Percentiles rank a stretch among this genome's conserved stretches.
Evolutionary conservation across 2,113 vertebrate species (phyloP).

Genomic region (Caloenas nicobarica): DNA sequence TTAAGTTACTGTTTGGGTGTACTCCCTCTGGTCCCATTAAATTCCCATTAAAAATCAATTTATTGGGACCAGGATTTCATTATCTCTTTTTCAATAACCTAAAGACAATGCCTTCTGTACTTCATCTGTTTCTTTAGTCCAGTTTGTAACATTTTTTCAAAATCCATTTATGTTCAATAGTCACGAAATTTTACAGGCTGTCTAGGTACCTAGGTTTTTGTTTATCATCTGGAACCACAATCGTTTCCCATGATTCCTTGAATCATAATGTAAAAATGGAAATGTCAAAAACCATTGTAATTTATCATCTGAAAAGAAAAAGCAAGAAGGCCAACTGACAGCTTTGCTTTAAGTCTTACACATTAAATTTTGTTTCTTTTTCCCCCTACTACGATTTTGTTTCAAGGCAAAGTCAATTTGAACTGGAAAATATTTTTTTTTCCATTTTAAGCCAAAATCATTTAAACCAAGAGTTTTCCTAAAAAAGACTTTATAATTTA

Average conservation of each 20-base stretch:
- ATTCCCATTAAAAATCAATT: slow-evolving; percentile 50
- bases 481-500: background rate
- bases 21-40: background rate
- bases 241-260: background rate
- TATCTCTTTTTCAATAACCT: slow-evolving; percentile 14
- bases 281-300: background rate
- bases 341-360: background rate
- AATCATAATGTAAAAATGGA: background rate
- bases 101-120: background rate
- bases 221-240: background rate
- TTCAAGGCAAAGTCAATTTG: background rate
- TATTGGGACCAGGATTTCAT: background rate
- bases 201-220: background rate
- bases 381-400: background rate
- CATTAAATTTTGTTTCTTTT: background rate
- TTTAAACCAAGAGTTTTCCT: background rate
- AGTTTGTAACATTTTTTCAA: background rate
- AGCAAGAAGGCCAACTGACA: background rate
- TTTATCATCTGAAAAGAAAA: background rate
- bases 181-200: background rate
- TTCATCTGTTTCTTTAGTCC: background rate
- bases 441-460: background rate
- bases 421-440: background rate
- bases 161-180: background rate
- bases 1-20: slow-evolving; percentile 36